phyloP scores from a whole-genome alignment of 2,113 vertebrate species.

The Merops nubicus region DNA sequence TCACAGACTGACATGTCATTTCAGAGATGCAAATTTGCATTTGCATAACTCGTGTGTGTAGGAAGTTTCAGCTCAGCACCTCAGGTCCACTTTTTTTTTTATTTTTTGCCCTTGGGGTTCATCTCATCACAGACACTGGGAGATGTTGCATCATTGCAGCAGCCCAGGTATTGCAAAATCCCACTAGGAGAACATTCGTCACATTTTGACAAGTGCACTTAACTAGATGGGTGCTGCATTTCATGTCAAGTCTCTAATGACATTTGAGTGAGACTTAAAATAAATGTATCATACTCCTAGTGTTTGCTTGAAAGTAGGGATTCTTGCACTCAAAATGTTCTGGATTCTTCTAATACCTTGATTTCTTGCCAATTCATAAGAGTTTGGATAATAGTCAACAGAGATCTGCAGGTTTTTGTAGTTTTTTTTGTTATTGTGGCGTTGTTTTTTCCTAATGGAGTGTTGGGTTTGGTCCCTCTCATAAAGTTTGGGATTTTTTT shows the following conservation, averaged over 20 bases:
- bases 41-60: not conserved
- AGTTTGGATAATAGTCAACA: not conserved
- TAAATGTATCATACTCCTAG: not conserved
- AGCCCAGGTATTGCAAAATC: not conserved
- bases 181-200: not conserved
- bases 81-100: not conserved
- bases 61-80: not conserved
- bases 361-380: not conserved
- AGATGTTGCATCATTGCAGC: not conserved
- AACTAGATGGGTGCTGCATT: not conserved
- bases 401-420: not conserved
- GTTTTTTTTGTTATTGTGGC: not conserved
- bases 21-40: not conserved
- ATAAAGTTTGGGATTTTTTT: not conserved
- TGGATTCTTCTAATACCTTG: not conserved
- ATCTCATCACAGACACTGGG: not conserved
- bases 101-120: not conserved
- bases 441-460: not conserved
- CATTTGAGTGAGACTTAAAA: not conserved
- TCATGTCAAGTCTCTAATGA: not conserved
- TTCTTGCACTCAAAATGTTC: not conserved
- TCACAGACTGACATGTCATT: rapidly evolving
- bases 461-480: not conserved
- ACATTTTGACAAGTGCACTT: not conserved
- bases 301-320: not conserved